A percentile compares a stretch with the other conserved stretches of the same genome.
phyloP scores from a whole-genome alignment of 2,888 invertebrate genomes.

The Clivina fossor region DNA sequence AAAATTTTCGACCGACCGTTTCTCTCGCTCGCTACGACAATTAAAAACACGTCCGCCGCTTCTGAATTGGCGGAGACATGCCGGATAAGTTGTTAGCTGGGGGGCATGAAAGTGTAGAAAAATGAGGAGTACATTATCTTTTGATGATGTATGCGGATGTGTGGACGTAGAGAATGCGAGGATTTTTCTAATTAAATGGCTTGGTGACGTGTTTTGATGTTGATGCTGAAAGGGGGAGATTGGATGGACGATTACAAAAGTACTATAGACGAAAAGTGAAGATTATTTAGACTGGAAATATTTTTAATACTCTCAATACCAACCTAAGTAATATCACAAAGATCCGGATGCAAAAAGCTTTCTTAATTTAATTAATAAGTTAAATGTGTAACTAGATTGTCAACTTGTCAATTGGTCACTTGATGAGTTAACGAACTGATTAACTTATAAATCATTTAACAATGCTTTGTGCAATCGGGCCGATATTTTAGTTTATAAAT shows the following conservation, averaged over 20 bases:
- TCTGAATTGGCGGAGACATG: not conserved
- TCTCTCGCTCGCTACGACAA: not conserved
- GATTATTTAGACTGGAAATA: too few species aligned
- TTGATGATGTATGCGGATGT: conserved; percentile 17
- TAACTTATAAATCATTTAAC: too few species aligned
- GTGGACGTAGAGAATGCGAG: conserved; percentile 11
- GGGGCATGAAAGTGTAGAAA: not conserved
- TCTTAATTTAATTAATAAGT: too few species aligned
- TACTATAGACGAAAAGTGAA: too few species aligned
- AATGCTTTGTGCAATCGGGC: too few species aligned
- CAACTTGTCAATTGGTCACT: too few species aligned
- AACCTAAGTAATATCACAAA: not conserved
- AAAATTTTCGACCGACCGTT: conserved; percentile 12
- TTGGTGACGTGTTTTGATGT: conserved; percentile 11
- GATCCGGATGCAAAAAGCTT: too few species aligned
- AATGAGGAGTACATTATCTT: conserved; percentile 17
- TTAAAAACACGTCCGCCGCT: conserved; percentile 3
- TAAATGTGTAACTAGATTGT: too few species aligned
- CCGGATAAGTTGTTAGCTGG: not conserved
- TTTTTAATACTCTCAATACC: not conserved
- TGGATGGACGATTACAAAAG: too few species aligned
- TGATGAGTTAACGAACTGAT: too few species aligned
- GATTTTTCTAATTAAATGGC: conserved; percentile 29
- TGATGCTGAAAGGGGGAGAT: conserved; percentile 8
- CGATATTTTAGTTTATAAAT: too few species aligned